A percentile compares a stretch with the other conserved stretches of the same genome.
Conservation (phyloP, 2,888 invertebrate genomes). For the Phyllotreta cruciferae region DNA sequence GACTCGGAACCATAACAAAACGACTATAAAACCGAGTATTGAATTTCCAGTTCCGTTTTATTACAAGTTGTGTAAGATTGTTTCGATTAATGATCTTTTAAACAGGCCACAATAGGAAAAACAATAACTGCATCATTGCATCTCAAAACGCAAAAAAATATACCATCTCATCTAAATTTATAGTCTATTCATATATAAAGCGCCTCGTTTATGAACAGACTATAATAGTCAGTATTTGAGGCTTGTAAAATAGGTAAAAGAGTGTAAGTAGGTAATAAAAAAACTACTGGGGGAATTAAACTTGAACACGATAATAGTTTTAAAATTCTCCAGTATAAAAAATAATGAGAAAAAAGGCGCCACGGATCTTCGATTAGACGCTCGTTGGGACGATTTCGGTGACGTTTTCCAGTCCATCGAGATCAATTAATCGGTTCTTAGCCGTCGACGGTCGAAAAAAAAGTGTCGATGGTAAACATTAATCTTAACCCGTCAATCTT, state of each 20-base stretch:
- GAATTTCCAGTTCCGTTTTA: conserved; percentile 15
- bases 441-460: conserved; percentile 40
- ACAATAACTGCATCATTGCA: neutral
- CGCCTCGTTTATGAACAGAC: neutral
- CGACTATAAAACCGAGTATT: conserved; percentile 8
- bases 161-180: neutral
- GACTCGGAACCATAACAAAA: conserved; percentile 17
- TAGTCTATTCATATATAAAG: neutral
- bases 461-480: conserved; percentile 49
- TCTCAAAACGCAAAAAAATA: neutral
- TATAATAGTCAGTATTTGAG: neutral
- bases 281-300: neutral
- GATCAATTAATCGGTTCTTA: conserved; percentile 49
- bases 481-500: conserved; percentile 48
- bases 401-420: conserved; percentile 48
- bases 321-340: conserved; percentile 3
- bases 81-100: conserved; percentile 3
- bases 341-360: conserved; percentile 33
- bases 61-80: conserved; percentile 19
- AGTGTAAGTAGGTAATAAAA: no score
- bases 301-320: conserved; percentile 2
- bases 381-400: conserved; percentile 34
- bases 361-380: conserved; percentile 37
- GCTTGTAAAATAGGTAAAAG: no score
- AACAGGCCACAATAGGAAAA: neutral